Base-by-base conservation (phyloP, 2,797 vertebrate genomes). In the Melanotaenia boesemani region DNA sequence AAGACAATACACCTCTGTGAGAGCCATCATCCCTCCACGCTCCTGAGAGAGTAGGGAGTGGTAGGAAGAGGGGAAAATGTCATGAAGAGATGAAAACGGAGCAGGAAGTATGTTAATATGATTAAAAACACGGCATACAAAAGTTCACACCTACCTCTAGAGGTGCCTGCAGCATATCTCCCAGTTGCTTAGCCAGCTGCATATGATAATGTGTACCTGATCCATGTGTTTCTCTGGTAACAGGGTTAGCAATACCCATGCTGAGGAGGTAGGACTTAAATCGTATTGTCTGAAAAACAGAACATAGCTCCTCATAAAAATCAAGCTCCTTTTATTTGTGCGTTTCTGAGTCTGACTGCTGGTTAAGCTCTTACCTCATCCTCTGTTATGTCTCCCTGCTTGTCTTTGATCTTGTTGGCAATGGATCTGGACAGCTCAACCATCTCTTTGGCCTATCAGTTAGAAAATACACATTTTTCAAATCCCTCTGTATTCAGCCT, bases 401-500 rank as follows among this genome's bases (percentile, higher is more conserved):
- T 99, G 81, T 99, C 98, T 95, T 97, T 99, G 84, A 99, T 99
- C 92, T 99, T 99, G 91, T 94, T 98, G 75, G 98, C 98, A 77
- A 99, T 99, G 67, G 97, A 99, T 91, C 94, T 97, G 56, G 98
- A 98, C 76, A 99, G 89, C 74, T 99, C 98, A 83, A 99, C 98
- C 98, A 99, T 99, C 94, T 99, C 98, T 87, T 98, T 99, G 80
- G 98, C 98, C 98, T 99, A 83, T 79, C 63, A 81, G 88, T 30
- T 5, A 32, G 4, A 22, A 60, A 59, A 92, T 39, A 74, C 4
- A 73, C 0, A 64, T 28, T 69, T 62, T 67, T 50, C 22, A 59
- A 56, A 60, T 60, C 26, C 16, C 13, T 30, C 1, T 2, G 26
- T 3, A 46, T 16, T 20, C 24, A 54, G n/a, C 54, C 63, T 10